Conservation (phyloP, 2,797 vertebrate genomes). For the Micropoecilia bifurca region DNA sequence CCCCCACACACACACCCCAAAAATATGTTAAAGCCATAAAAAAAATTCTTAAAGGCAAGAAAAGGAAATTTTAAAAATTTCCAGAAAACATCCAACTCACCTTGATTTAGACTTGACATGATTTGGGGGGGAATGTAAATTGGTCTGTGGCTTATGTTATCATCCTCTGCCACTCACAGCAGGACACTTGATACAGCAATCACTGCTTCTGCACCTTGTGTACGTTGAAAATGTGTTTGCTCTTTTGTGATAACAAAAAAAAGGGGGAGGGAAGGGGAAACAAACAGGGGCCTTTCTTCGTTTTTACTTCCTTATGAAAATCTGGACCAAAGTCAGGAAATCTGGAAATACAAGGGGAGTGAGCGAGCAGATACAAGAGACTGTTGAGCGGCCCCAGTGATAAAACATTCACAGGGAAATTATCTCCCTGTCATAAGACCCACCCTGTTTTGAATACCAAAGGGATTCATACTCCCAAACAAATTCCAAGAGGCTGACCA, state of each 20-base stretch:
- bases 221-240: slow-evolving; percentile 71
- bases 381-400: slow-evolving; percentile 62
- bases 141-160: slow-evolving; percentile 67
- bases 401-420: slow-evolving; percentile 72
- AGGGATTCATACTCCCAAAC: slow-evolving; percentile 73
- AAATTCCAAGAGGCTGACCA: slow-evolving; percentile 69
- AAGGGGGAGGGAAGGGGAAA: slow-evolving; percentile 3
- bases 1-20: not conserved
- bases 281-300: slow-evolving; percentile 47
- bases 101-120: slow-evolving; percentile 65
- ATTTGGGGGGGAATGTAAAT: slow-evolving; percentile 74
- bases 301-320: slow-evolving; percentile 45
- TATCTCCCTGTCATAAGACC: slow-evolving; percentile 68
- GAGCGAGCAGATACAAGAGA: slow-evolving; percentile 51
- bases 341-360: slow-evolving; percentile 70
- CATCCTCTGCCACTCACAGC: slow-evolving; percentile 71
- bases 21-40: slow-evolving; percentile 15
- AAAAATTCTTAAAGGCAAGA: slow-evolving; percentile 21
- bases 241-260: slow-evolving; percentile 71
- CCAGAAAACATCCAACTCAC: slow-evolving; percentile 48
- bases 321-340: slow-evolving; percentile 70
- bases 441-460: slow-evolving; percentile 77
- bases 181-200: slow-evolving; percentile 75
- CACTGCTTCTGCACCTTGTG: slow-evolving; percentile 69
- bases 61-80: slow-evolving; percentile 46